These are phyloP conservation scores for Apodemia hepburni DNA, from an alignment of 2,888 invertebrate genomes.

Conservation along the genomic window DNA sequence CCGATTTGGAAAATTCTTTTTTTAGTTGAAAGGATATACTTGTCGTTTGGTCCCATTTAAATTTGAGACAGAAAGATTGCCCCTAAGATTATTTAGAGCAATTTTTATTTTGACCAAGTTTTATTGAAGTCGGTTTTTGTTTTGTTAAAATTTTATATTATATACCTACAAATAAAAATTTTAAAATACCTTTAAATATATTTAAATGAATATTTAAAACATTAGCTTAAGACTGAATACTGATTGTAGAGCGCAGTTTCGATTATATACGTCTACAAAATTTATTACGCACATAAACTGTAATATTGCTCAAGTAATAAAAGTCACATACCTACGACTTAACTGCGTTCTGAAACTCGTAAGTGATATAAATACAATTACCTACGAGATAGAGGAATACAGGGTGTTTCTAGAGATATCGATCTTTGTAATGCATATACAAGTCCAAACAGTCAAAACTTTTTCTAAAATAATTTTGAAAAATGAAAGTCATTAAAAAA, in stretches of 20 bases:
- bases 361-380: slow-evolving; percentile 43
- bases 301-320: slow-evolving; percentile 66
- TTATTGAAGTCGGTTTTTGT: too few relatives aligned
- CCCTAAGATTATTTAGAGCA: too few relatives aligned
- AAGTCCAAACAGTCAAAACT: not conserved
- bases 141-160: too few relatives aligned
- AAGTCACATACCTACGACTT: slow-evolving; percentile 51
- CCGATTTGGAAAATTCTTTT: too few relatives aligned
- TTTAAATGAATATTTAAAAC: not conserved
- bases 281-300: slow-evolving; percentile 67
- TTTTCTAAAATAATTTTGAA: not conserved
- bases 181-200: not conserved
- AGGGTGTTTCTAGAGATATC: slow-evolving; percentile 11
- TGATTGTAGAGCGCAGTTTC: slow-evolving; percentile 28
- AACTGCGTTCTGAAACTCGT: slow-evolving; percentile 48
- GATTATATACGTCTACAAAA: slow-evolving; percentile 50
- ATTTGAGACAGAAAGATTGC: too few relatives aligned
- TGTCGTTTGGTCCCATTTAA: too few relatives aligned
- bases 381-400: slow-evolving; percentile 21
- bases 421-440: not conserved
- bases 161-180: too few relatives aligned
- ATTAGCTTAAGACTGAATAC: not conserved
- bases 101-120: too few relatives aligned
- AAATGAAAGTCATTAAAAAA: not conserved
- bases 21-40: too few relatives aligned